phyloP scores from a whole-genome alignment of 1,140 invertebrate species.

The Drosophila kepulauana region DNA sequence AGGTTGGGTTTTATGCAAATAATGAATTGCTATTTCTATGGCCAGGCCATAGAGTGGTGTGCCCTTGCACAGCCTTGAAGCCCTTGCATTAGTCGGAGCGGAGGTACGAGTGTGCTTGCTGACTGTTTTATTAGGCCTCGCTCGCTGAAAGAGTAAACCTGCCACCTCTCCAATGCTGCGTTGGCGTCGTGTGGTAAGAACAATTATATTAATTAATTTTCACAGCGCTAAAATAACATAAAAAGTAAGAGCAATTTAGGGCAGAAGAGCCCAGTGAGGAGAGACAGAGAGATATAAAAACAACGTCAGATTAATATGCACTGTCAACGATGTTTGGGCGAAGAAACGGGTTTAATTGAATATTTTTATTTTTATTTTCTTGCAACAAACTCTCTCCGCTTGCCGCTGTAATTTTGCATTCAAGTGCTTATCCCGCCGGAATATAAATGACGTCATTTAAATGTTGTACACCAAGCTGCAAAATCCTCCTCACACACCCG shows the following conservation, averaged over 20 bases:
- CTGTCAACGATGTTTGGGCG: slow-evolving; percentile 67
- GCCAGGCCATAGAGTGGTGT: slow-evolving; percentile 1
- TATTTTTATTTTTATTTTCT: slow-evolving; percentile 72
- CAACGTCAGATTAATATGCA: slow-evolving; percentile 74
- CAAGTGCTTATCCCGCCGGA: slow-evolving; percentile 78
- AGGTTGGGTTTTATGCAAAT: slow-evolving; percentile 52
- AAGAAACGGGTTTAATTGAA: slow-evolving; percentile 79
- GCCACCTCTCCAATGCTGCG: not conserved
- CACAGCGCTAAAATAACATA: slow-evolving; percentile 30
- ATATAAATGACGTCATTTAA: slow-evolving; percentile 82
- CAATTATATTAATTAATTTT: slow-evolving; percentile 80
- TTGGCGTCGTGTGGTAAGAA: slow-evolving; percentile 55
- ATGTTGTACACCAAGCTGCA: slow-evolving; percentile 58
- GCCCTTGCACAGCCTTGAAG: slow-evolving; percentile 10
- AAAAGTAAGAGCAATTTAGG: not conserved
- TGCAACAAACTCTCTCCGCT: too few species aligned
- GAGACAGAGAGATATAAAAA: slow-evolving; percentile 43
- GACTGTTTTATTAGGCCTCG: slow-evolving; percentile 63
- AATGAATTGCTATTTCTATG: slow-evolving; percentile 66
- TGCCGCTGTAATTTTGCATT: slow-evolving; percentile 72
- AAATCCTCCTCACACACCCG: slow-evolving; percentile 46
- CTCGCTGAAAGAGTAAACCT: slow-evolving; percentile 1
- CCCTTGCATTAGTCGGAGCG: not conserved
- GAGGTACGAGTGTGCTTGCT: slow-evolving; percentile 22
- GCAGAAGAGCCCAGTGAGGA: not conserved